Conservation (phyloP, 2,113 vertebrate species). For the Montifringilla adamsi region DNA sequence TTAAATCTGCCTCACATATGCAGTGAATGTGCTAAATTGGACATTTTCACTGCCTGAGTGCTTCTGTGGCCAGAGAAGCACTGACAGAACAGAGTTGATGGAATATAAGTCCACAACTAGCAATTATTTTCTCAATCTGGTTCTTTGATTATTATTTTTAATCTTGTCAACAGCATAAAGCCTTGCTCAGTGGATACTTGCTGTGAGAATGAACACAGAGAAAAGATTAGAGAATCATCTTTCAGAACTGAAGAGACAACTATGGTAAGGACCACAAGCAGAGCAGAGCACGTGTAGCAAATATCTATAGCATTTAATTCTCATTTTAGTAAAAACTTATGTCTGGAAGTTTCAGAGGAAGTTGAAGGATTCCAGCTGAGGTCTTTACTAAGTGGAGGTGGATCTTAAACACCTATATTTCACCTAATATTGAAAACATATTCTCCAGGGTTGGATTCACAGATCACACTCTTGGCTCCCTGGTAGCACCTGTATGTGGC, state of each 20-base stretch:
- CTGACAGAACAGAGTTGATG: not conserved
- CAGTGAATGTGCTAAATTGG: not conserved
- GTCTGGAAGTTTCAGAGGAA: not conserved
- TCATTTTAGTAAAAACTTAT: not conserved
- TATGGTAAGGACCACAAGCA: not conserved
- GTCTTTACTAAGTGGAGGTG: rapidly evolving
- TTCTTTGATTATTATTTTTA: not conserved
- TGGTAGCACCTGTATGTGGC: not conserved
- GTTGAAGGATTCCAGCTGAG: not conserved
- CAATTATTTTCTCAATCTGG: not conserved
- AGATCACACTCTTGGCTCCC: not conserved
- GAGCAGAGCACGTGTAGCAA: not conserved
- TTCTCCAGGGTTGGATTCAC: not conserved
- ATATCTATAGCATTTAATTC: not conserved
- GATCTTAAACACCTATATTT: not conserved
- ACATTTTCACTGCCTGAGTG: not conserved
- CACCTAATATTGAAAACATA: not conserved
- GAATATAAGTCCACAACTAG: not conserved
- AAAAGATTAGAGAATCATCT: not conserved
- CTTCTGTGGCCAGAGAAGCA: not conserved
- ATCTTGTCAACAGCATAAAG: not conserved
- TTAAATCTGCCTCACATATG: not conserved
- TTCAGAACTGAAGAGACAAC: not conserved
- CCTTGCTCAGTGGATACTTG: not conserved
- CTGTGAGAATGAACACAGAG: not conserved